These are phyloP conservation scores for Drosophila melanocephala DNA, from an alignment of 2,888 invertebrate species.

Conservation along the genomic window DNA sequence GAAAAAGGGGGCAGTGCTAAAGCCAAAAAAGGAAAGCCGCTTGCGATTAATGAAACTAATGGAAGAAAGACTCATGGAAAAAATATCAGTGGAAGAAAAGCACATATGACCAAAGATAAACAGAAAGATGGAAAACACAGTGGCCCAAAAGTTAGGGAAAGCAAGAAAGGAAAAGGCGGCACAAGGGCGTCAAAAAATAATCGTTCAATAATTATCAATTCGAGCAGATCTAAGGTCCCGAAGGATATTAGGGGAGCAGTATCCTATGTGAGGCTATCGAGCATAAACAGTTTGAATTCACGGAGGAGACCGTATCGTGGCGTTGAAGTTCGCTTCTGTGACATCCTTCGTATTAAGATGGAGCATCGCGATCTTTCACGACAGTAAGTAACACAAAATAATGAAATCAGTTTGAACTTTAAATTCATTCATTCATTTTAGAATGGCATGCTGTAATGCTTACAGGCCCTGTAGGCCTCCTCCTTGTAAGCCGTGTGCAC, in stretches of 20 bases:
- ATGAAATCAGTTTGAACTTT: neutral
- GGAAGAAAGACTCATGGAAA: neutral
- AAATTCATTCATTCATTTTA: neutral
- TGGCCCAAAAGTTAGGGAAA: neutral
- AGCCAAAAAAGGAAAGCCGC: neutral
- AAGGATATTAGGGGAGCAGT: constrained; percentile 32
- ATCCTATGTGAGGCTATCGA: constrained; percentile 12
- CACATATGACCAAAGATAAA: neutral
- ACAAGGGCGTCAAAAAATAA: neutral
- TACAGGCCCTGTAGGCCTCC: constrained; percentile 13
- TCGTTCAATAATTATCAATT: neutral
- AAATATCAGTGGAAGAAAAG: neutral
- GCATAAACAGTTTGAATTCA: neutral
- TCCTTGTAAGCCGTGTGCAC: constrained; percentile 31
- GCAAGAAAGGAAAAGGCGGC: neutral
- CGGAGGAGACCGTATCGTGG: constrained; percentile 44
- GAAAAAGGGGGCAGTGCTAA: neutral
- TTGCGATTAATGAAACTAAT: neutral
- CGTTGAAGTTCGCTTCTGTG: constrained; percentile 70
- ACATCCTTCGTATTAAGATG: constrained; percentile 74
- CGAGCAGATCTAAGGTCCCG: constrained; percentile 3
- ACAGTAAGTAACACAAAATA: constrained; percentile 33
- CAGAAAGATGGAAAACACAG: neutral
- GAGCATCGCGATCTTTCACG: constrained; percentile 67
- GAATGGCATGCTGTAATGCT: constrained; percentile 4